phyloP scores from a whole-genome alignment of 2,113 vertebrate species.

The Triplophysa siluroides region DNA sequence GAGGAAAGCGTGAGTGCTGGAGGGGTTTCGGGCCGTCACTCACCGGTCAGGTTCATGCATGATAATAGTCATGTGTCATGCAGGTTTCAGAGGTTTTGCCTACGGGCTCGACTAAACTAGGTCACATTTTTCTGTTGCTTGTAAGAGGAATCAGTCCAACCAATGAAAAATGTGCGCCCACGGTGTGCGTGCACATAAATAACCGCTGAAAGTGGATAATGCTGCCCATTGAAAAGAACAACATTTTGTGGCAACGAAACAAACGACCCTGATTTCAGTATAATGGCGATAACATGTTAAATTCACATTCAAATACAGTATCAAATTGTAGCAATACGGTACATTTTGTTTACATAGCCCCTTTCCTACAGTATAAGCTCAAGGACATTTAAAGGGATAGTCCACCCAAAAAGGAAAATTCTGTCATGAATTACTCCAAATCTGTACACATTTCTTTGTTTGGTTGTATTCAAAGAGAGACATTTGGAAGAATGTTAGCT shows the following conservation, averaged over 20 bases:
- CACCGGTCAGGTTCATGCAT: constrained; percentile 17
- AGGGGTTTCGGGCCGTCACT: constrained; percentile 2
- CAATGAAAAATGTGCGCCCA: neutral
- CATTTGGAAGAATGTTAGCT: no score
- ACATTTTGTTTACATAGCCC: neutral
- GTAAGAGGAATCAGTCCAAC: constrained; percentile 12
- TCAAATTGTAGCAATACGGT: neutral
- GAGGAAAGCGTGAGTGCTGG: constrained; percentile 1
- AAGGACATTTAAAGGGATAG: neutral
- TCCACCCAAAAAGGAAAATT: no score
- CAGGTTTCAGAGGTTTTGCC: constrained; percentile 34
- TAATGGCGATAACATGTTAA: neutral
- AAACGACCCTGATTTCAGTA: neutral
- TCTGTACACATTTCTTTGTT: no score
- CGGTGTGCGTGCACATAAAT: neutral
- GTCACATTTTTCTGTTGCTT: constrained; percentile 21
- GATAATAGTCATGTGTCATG: constrained; percentile 25
- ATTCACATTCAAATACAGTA: neutral
- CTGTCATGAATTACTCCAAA: no score
- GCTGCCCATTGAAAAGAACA: neutral
- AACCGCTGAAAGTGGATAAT: neutral
- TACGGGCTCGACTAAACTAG: neutral
- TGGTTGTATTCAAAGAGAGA: no score
- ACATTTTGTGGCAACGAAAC: neutral
- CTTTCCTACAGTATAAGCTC: neutral